Base-by-base conservation (phyloP, 2,113 vertebrate species). In the Melanotaenia duboulayi region DNA sequence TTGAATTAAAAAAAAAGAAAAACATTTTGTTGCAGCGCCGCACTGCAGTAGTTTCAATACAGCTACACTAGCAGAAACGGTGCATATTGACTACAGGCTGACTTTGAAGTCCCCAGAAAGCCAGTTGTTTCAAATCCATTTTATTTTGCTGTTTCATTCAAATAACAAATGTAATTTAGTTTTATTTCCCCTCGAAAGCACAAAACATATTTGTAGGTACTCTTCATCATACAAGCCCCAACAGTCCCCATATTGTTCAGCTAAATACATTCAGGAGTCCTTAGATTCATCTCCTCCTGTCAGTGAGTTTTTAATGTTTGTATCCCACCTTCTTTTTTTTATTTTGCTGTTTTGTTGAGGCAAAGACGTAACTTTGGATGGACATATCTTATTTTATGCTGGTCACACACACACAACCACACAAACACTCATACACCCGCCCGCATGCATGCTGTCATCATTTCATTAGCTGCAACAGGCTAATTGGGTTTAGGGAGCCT, bases 361-460 rank as follows among this genome's bases (percentile, higher is more conserved):
- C 77, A 71, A 75, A 63, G 44, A 55, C 66, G 58, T 63, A 40
- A 85, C 80, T 66, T 70, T 84, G 72, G 80, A 80, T 87, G 80
- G 87, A 75, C 89, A 92, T 90, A 91, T 91, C 90, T 89, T 88
- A 90, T 92, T 93, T 92, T 83, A 91, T 90, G 89, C 82, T 87
- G 80, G 79, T 92, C 90, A 79, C 71, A 79, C 40, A 60, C 62
- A 68, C 46, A 61, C 65, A 74, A 73, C 24, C 19, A 22, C 63
- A 57, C 57, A 63, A 12, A 76, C 69, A 65, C 42, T 61, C 49
- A 37, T 48, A 55, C 46, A 54, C 25, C 42, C 54, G 55, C 56
- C 50, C 51, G 65, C 71, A 69, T 46, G 65, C 68, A 69, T 65
- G 75, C 48, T 60, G 44, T 61, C 66, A 62, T 81, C 56, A 67